Percentiles rank a stretch among this genome's conserved stretches.
phyloP scores from a whole-genome alignment of 2,888 invertebrate genomes.

The Beris chalybata region DNA sequence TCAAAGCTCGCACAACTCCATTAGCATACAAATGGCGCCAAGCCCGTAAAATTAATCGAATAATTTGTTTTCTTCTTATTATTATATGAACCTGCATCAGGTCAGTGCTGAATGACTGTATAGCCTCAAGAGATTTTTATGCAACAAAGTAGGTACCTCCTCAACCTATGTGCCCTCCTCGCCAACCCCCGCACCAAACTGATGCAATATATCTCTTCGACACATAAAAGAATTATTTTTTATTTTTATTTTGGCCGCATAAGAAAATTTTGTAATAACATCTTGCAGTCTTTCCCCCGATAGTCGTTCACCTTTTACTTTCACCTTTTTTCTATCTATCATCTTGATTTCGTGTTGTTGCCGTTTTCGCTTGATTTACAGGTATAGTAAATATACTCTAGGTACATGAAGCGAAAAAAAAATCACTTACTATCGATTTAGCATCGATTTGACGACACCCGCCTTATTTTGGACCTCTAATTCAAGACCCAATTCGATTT shows the following conservation, averaged over 20 bases:
- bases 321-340: conserved; percentile 21
- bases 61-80: too few species aligned
- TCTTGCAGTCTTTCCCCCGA: background rate
- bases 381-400: too few species aligned
- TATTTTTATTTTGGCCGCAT: conserved; percentile 3
- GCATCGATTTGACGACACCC: background rate
- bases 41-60: too few species aligned
- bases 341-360: background rate
- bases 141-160: too few species aligned
- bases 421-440: conserved; percentile 9
- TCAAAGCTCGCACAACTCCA: too few species aligned
- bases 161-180: too few species aligned
- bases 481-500: too few species aligned
- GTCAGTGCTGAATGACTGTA: too few species aligned
- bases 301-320: conserved; percentile 34
- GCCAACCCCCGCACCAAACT: background rate
- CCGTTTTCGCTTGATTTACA: background rate
- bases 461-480: too few species aligned
- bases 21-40: too few species aligned
- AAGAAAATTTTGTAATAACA: conserved; percentile 21
- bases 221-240: conserved; percentile 17
- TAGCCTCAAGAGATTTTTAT: too few species aligned
- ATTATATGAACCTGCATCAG: too few species aligned
- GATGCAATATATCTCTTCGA: conserved; percentile 14
- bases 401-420: background rate